These are phyloP conservation scores for Pseudanteris insignis DNA, from an alignment of 2,888 invertebrate species.

Conservation along the genomic window DNA sequence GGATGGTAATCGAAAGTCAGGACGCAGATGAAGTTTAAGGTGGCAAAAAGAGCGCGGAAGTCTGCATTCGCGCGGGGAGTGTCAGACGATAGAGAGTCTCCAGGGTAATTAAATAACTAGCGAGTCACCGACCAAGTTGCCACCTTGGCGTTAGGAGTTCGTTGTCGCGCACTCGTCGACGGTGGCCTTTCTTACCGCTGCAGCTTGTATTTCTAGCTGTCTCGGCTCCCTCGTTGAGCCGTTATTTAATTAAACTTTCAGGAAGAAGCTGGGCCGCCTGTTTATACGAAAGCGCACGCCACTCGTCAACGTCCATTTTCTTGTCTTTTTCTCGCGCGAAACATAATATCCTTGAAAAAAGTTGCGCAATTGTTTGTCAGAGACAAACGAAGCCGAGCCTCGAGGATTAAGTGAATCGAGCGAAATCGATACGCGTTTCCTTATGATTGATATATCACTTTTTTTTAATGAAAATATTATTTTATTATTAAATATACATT, in stretches of 20 bases:
- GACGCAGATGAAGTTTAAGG: slow-evolving; percentile 34
- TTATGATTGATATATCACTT: too few species aligned
- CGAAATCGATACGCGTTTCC: too few species aligned
- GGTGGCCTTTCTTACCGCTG: slow-evolving; percentile 49
- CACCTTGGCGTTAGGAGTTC: slow-evolving; percentile 53
- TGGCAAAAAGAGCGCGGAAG: slow-evolving; percentile 40
- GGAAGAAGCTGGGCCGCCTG: slow-evolving; percentile 52
- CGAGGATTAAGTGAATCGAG: too few species aligned
- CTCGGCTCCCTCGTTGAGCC: slow-evolving; percentile 52
- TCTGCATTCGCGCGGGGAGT: slow-evolving; percentile 29
- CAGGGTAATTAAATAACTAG: slow-evolving; percentile 64
- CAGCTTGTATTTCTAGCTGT: slow-evolving; percentile 53
- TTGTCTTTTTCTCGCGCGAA: slow-evolving; percentile 25
- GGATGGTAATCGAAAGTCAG: slow-evolving; percentile 42
- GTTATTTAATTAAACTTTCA: slow-evolving; percentile 63
- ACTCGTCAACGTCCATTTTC: slow-evolving; percentile 56
- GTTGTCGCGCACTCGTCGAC: slow-evolving; percentile 41
- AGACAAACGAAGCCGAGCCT: background rate
- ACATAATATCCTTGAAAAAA: slow-evolving; percentile 19
- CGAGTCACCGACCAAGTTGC: slow-evolving; percentile 62
- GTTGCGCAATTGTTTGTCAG: slow-evolving; percentile 8
- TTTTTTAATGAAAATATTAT: too few species aligned
- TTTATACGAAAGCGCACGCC: slow-evolving; percentile 55
- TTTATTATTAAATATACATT: too few species aligned
- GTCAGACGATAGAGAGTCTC: slow-evolving; percentile 57